Conservation (phyloP, 2,797 vertebrate genomes). For the Thripadectes ignobilis region DNA sequence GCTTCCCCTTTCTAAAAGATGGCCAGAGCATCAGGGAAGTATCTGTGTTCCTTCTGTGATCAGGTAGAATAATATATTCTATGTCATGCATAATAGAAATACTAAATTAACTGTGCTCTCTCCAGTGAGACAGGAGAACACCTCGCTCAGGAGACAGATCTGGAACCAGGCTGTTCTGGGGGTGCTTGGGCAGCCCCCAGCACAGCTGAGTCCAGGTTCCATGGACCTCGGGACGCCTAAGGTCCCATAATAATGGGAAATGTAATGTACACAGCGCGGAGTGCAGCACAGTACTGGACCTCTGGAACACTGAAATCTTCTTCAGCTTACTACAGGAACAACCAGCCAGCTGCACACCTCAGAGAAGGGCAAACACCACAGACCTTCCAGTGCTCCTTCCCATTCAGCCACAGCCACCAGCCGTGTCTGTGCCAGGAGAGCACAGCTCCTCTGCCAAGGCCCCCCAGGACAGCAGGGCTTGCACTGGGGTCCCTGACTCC, state of each 20-base stretch:
- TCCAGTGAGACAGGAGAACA: background rate
- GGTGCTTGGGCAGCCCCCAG: background rate
- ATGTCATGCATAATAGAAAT: background rate
- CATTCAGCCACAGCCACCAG: background rate
- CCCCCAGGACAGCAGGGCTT: background rate
- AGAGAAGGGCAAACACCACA: accelerated
- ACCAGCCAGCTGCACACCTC: background rate
- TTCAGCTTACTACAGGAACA: background rate
- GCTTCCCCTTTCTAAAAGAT: background rate
- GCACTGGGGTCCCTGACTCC: accelerated
- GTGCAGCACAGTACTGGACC: accelerated
- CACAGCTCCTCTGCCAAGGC: background rate
- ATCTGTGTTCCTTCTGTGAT: background rate
- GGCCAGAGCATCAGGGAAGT: background rate
- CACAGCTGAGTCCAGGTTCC: accelerated
- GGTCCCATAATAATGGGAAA: background rate
- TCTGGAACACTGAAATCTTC: background rate
- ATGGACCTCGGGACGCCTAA: background rate
- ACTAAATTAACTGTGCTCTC: background rate
- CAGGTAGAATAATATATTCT: background rate
- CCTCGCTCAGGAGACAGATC: background rate
- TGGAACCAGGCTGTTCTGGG: background rate
- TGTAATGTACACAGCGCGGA: accelerated
- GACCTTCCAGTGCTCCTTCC: background rate
- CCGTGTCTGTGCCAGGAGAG: background rate